phyloP scores from a whole-genome alignment of 2,797 vertebrate species.

The Hydrocynus forskahlii region DNA sequence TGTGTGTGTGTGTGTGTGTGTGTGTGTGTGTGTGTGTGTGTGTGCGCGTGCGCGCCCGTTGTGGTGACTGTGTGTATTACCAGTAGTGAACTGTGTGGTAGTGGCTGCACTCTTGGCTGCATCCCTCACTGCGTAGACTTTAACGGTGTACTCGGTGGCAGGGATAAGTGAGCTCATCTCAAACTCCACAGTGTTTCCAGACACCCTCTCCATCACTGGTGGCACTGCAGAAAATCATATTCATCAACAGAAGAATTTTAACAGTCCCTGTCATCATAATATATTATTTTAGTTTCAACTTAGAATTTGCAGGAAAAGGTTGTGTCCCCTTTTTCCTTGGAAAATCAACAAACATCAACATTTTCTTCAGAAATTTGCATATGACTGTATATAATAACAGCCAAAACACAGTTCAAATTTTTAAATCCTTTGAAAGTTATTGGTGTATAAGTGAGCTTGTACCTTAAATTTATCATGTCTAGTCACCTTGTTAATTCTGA shows the following conservation, averaged over 20 bases:
- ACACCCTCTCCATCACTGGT: conserved; percentile 86
- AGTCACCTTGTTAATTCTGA: too few species aligned
- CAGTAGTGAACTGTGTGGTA: conserved; percentile 88
- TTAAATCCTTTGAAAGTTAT: too few species aligned
- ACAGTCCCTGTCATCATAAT: background rate
- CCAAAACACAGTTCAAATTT: too few species aligned
- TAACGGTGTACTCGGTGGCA: conserved; percentile 86
- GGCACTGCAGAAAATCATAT: conserved; percentile 74
- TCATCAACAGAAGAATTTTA: background rate
- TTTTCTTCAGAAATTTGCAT: too few species aligned
- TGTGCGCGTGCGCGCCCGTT: too few species aligned
- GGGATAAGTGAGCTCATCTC: conserved; percentile 85
- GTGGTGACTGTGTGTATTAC: conserved; percentile 65
- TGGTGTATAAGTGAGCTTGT: too few species aligned
- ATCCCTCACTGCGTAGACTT: conserved; percentile 87
- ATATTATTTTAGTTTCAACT: background rate
- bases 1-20: conserved; percentile 12
- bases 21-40: too few species aligned
- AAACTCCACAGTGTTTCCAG: conserved; percentile 91
- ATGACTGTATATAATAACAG: too few species aligned
- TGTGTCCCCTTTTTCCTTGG: too few species aligned
- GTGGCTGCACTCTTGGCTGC: conserved; percentile 84
- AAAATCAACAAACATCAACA: too few species aligned
- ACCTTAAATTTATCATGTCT: too few species aligned
- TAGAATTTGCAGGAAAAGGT: too few species aligned